Base-by-base conservation (phyloP, 2,797 vertebrate species). In the Prunella strophiata region DNA sequence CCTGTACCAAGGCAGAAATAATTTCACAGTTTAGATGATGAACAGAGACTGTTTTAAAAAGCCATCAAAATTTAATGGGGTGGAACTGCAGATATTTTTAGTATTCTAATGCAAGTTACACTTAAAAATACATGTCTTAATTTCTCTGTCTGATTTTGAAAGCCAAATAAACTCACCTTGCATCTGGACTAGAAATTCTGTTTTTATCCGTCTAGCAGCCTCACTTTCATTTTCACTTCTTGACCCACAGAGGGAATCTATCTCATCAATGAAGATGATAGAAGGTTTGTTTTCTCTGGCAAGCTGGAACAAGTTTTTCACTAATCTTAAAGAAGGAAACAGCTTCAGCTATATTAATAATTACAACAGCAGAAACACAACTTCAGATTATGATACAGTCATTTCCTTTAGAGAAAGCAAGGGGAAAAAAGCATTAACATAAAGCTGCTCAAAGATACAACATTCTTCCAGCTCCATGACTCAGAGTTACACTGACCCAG, bases 261-360 rank as follows among this genome's bases (percentile, higher is more conserved):
- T 98, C 97, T 99, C 99, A 97, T 99, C 99, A 74, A 99, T 99
- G 97, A 99, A 99, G 95, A 99, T 99, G 96, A 99, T 99, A 47
- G 99, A 99, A 88, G 99, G 99, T 89, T 98, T 99, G 97, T 99
- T 98, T 86, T 99, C 99, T 97, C 99, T 98, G 59, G 99, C 99
- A 71, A 99, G 98, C 65, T 97, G 98, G 96, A 99, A 99, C 94
- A 99, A 98, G 96, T 98, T 99, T 98, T 99, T 99, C 92, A 99
- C 99, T 96, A 99, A 97, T 95, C 99, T 99, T 94, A 82, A 92
- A 89, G 83, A 91, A 90, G 32, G 61, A 94, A 94, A 93, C 13
- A 62, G 29, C 48, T 75, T 78, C 80, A 88, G 79, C 87, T 95
- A 73, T 45, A 72, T 94, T 66, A 88, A 62, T 27, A 55, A 83